Percentiles rank a stretch among this genome's conserved stretches.
Evolutionary conservation across 2,888 invertebrate species (phyloP).

Genomic region (Thymelicus lineola): DNA sequence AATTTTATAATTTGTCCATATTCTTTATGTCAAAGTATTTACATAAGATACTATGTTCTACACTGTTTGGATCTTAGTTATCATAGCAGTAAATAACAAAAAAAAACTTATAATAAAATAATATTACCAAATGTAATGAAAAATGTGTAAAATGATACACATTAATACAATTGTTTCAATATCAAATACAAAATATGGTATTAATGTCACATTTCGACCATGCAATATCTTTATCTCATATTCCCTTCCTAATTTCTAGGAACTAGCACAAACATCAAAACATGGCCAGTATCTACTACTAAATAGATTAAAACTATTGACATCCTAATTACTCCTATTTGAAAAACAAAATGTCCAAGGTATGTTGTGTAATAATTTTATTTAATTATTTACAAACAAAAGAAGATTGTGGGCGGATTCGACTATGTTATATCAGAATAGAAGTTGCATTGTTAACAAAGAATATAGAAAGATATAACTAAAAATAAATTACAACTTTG

Average conservation of each 20-base stretch:
- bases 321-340: background rate
- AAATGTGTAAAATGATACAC: slow-evolving; percentile 45
- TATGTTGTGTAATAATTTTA: background rate
- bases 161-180: slow-evolving; percentile 1
- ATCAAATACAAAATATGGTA: background rate
- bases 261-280: background rate
- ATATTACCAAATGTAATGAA: slow-evolving; percentile 8
- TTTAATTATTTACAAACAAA: background rate
- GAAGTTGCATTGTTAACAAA: too few relatives aligned
- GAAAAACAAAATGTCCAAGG: background rate
- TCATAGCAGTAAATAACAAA: too few relatives aligned
- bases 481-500: too few relatives aligned
- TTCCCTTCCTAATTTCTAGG: background rate
- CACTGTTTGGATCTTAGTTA: too few relatives aligned
- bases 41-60: too few relatives aligned
- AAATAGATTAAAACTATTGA: background rate
- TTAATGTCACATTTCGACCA: background rate
- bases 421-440: too few relatives aligned
- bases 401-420: too few relatives aligned
- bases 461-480: too few relatives aligned
- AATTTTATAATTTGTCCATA: too few relatives aligned
- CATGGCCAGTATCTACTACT: background rate
- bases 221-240: background rate
- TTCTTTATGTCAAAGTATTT: too few relatives aligned
- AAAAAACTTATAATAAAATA: too few relatives aligned